Evolutionary conservation across 2,113 vertebrate genomes (phyloP), one percentile per base, ranked within the genome.

Genomic region (Tenebrosternarchus preto): DNA sequence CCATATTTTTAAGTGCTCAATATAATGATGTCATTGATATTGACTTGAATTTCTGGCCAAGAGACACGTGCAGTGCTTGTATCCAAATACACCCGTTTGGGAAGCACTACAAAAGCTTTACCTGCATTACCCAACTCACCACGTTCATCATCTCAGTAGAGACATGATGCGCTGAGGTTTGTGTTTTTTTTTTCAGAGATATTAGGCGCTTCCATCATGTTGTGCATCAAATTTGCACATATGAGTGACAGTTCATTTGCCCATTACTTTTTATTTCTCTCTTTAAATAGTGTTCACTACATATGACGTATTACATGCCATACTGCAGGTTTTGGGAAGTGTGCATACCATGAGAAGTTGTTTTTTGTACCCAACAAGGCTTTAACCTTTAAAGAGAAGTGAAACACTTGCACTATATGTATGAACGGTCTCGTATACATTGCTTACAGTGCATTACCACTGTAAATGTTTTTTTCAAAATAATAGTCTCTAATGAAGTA

Each of bases 301-400:
- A 79, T 9, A 79, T 60, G 70, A 59, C 12, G 57, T n/a, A n/a
- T n/a, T n/a, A n/a, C n/a, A n/a, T n/a, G n/a, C n/a, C n/a, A n/a
- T n/a, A n/a, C n/a, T n/a, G n/a, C n/a, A n/a, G n/a, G 22, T 84
- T 73, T 76, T 78, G 64, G n/a, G 39, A 64, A 33, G 70, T 78
- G 43, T 24, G 66, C 71, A 72, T 73, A 43, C 43, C 61, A 76
- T 78, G 61, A 82, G 63, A 85, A 72, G 66, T 83, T 85, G n/a
- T 80, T 43, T 79, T 33, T 55, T 27, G 22, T 83, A 27, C 66
- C 15, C 43, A 61, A 67, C 69, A 74, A 76, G 24, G 29, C 55
- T 39, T 33, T 82, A 69, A 22, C 5, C 50, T 76, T 68, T 46
- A 25, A 36, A 31, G 24, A 77, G 55, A 75, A 56, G 29, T 12